These are phyloP conservation scores for Drosophila formosana DNA, from an alignment of 2,888 invertebrate genomes.

Conservation along the genomic window DNA sequence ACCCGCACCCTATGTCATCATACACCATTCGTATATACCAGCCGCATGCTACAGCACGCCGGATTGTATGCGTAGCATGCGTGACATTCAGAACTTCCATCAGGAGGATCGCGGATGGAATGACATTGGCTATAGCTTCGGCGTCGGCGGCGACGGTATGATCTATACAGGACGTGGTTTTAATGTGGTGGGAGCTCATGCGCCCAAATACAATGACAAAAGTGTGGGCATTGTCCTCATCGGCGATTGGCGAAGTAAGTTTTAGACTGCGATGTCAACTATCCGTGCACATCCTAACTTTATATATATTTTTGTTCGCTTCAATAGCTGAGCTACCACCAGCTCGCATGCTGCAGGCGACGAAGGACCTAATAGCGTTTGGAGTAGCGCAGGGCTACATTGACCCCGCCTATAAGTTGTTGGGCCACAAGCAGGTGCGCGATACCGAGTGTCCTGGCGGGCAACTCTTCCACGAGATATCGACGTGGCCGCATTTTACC, in stretches of 20 bases:
- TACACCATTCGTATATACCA: conserved; percentile 90
- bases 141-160: conserved; percentile 90
- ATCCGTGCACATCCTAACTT: not conserved
- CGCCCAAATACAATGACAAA: conserved; percentile 88
- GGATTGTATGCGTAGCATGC: conserved; percentile 87
- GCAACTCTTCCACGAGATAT: conserved; percentile 87
- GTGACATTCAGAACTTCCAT: conserved; percentile 89
- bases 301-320: not conserved
- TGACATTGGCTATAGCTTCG: conserved; percentile 91
- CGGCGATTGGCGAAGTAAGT: conserved; percentile 90
- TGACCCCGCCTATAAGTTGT: conserved; percentile 87
- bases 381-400: conserved; percentile 88
- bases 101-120: conserved; percentile 88
- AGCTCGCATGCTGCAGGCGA: conserved; percentile 86
- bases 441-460: conserved; percentile 90
- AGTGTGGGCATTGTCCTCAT: conserved; percentile 91
- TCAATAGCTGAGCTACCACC: conserved; percentile 87
- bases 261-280: not conserved
- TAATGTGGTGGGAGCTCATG: conserved; percentile 89
- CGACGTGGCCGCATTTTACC: conserved; percentile 88
- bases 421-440: conserved; percentile 88
- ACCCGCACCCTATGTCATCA: conserved; percentile 89
- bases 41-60: conserved; percentile 87
- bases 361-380: conserved; percentile 87
- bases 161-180: conserved; percentile 91